A percentile compares a stretch with the other conserved stretches of the same genome.
phyloP scores from a whole-genome alignment of 2,888 invertebrate genomes.

The Polyploca ridens region DNA sequence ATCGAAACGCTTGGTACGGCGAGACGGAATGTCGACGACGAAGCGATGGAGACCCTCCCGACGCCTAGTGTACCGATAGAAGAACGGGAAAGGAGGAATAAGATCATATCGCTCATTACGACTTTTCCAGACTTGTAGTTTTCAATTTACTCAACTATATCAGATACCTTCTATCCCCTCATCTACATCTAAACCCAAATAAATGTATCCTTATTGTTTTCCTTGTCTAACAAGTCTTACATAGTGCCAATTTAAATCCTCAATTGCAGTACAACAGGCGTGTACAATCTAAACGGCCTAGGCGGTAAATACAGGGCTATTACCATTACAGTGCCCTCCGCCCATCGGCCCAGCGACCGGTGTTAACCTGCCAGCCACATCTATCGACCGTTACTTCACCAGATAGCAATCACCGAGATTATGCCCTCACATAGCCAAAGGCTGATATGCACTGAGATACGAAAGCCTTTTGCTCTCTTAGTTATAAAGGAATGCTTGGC shows the following conservation, averaged over 20 bases:
- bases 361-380: slow-evolving; percentile 44
- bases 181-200: not conserved
- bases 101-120: no score
- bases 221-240: not conserved
- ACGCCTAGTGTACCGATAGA: no score
- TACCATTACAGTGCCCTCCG: slow-evolving; percentile 33
- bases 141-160: no score
- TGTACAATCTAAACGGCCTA: slow-evolving; percentile 7
- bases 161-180: not conserved
- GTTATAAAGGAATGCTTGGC: slow-evolving; percentile 6
- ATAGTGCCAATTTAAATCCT: slow-evolving; percentile 2
- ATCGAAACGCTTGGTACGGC: no score
- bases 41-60: no score
- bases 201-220: not conserved
- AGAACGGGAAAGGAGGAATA: no score
- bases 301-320: slow-evolving; percentile 38
- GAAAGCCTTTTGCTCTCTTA: slow-evolving; percentile 1
- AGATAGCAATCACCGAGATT: slow-evolving; percentile 65
- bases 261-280: not conserved
- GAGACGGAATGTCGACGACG: no score
- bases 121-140: no score
- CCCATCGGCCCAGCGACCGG: slow-evolving; percentile 27
- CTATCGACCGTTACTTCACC: slow-evolving; percentile 41
- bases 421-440: slow-evolving; percentile 39
- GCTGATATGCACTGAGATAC: slow-evolving; percentile 9